phyloP scores from a whole-genome alignment of 2,113 vertebrate genomes.

The Chaetura pelagica region DNA sequence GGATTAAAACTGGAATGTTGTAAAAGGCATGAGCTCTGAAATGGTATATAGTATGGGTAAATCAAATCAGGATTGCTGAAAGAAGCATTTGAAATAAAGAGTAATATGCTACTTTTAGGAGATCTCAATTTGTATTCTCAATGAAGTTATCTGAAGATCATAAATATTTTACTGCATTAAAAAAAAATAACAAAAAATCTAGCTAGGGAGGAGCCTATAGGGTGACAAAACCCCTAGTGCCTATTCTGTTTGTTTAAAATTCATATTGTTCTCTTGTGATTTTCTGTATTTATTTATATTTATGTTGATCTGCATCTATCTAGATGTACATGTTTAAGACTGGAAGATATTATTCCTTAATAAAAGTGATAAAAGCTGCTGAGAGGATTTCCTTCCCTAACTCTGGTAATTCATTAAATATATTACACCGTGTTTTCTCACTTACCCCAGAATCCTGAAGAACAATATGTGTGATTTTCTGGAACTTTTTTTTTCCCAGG shows the following conservation, averaged over 20 bases:
- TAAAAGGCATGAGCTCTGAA: background rate
- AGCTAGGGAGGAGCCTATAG: background rate
- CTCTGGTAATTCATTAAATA: background rate
- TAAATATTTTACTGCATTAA: background rate
- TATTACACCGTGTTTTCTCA: background rate
- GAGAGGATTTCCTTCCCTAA: background rate
- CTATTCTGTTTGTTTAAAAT: background rate
- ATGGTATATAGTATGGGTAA: background rate
- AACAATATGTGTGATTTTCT: background rate
- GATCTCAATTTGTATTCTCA: background rate
- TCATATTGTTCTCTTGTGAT: background rate
- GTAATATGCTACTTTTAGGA: background rate
- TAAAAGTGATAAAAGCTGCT: background rate
- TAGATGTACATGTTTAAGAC: background rate
- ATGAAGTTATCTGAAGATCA: background rate
- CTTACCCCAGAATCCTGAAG: background rate
- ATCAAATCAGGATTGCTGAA: background rate
- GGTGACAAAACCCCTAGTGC: background rate
- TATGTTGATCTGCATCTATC: background rate
- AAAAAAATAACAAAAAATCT: background rate
- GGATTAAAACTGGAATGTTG: background rate
- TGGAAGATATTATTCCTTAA: background rate
- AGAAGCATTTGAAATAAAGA: background rate
- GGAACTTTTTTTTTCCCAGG: background rate
- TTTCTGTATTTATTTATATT: background rate